A percentile compares a stretch with the other conserved stretches of the same genome.
These are phyloP conservation scores for Hippopotamyrus pictus DNA, from an alignment of 2,797 vertebrate genomes.

Conservation along the genomic window DNA sequence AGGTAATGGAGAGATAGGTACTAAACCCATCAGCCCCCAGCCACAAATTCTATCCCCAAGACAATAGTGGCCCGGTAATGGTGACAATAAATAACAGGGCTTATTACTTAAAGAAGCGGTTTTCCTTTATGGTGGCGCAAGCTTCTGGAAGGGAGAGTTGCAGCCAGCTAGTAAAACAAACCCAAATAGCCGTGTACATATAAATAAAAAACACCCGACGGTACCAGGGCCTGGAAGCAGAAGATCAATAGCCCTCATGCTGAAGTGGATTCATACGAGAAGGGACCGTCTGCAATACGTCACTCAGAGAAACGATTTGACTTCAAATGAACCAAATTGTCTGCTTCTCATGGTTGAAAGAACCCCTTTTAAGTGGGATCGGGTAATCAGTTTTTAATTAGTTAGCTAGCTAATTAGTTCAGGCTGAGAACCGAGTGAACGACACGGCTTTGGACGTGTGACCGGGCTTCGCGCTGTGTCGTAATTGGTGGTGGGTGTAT, in stretches of 20 bases:
- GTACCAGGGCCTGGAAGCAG: conserved; percentile 24
- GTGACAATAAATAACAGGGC: conserved; percentile 40
- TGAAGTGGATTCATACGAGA: conserved; percentile 36
- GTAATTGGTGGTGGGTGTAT: not conserved
- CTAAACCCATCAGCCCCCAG: conserved; percentile 40
- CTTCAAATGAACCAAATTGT: not conserved
- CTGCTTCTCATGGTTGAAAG: not conserved
- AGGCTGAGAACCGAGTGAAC: not conserved
- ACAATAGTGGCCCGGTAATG: conserved; percentile 40
- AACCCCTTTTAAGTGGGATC: not conserved
- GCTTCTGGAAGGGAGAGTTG: conserved; percentile 19
- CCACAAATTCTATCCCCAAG: conserved; percentile 44
- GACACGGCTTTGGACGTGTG: not conserved
- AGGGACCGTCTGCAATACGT: conserved; percentile 31
- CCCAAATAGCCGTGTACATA: conserved; percentile 15
- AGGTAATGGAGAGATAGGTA: conserved; percentile 37
- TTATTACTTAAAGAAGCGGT: conserved; percentile 29
- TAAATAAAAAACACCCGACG: conserved; percentile 38
- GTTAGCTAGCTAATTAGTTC: not conserved
- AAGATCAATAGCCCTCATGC: conserved; percentile 40
- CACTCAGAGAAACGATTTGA: conserved; percentile 11
- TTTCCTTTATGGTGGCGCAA: conserved; percentile 8
- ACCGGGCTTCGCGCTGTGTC: not conserved
- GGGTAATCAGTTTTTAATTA: conserved; percentile 1
- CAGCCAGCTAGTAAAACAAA: conserved; percentile 31